Evolutionary conservation across 1,140 invertebrate species (phyloP).

Genomic region (Helicoverpa armigera): DNA sequence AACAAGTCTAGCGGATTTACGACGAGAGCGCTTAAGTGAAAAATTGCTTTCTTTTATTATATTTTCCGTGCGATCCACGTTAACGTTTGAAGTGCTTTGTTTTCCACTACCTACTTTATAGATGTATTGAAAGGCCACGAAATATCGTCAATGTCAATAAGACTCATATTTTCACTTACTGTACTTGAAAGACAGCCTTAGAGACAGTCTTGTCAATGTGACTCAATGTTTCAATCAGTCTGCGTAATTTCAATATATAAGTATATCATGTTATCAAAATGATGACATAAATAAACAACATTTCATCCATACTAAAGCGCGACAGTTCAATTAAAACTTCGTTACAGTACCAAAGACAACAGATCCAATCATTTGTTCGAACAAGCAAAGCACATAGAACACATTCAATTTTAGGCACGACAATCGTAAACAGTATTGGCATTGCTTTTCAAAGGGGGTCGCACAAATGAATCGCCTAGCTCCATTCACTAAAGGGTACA

Average conservation of each 20-base stretch:
- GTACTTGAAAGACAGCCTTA: too few relatives aligned
- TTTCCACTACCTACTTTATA: not conserved
- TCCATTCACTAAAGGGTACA: slow-evolving; percentile 46
- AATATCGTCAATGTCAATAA: too few relatives aligned
- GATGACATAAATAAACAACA: too few relatives aligned
- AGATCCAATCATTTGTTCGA: not conserved
- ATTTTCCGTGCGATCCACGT: slow-evolving; percentile 60
- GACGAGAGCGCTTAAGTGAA: slow-evolving; percentile 64
- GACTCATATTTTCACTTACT: too few relatives aligned
- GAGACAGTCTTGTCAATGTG: too few relatives aligned
- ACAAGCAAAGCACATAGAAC: not conserved
- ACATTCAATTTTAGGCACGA: not conserved
- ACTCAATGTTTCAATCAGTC: too few relatives aligned
- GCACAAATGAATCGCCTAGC: slow-evolving; percentile 58
- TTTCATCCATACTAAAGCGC: too few relatives aligned
- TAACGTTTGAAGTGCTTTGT: slow-evolving; percentile 8
- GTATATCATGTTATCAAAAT: too few relatives aligned
- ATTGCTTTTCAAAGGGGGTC: slow-evolving; percentile 46
- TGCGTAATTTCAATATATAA: too few relatives aligned
- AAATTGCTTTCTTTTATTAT: slow-evolving; percentile 74
- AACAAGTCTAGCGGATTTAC: slow-evolving; percentile 69
- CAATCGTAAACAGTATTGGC: slow-evolving; percentile 20
- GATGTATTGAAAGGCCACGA: too few relatives aligned
- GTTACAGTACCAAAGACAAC: not conserved
- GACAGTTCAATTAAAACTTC: too few relatives aligned